Conservation (phyloP, 2,888 invertebrate genomes). For the Acanthosepion pharaonis region DNA sequence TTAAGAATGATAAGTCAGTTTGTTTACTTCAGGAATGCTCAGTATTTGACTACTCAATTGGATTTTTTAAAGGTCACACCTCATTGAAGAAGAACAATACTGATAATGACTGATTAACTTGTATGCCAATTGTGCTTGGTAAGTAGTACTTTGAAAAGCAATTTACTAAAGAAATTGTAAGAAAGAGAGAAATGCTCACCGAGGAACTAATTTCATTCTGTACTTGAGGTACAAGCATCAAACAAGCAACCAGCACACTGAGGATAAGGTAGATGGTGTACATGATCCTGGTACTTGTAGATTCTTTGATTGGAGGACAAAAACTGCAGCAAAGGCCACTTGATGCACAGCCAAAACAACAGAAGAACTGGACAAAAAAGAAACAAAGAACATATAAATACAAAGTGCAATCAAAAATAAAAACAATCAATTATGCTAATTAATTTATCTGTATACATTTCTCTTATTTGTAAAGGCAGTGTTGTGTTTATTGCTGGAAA, state of each 20-base stretch:
- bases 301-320: slow-evolving; percentile 73
- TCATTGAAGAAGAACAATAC: no score
- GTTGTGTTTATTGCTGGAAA: no score
- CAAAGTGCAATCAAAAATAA: not conserved
- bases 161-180: not conserved
- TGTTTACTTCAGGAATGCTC: no score
- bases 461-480: no score
- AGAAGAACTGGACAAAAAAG: slow-evolving; percentile 69
- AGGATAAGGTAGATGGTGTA: slow-evolving; percentile 74
- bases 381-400: not conserved
- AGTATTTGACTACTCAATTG: no score
- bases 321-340: slow-evolving; percentile 74
- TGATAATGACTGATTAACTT: no score
- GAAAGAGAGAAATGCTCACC: slow-evolving; percentile 51
- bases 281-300: slow-evolving; percentile 75
- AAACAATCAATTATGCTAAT: not conserved
- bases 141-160: not conserved
- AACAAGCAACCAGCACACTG: slow-evolving; percentile 71
- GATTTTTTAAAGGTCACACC: no score
- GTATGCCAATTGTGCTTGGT: no score
- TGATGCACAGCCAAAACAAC: slow-evolving; percentile 74
- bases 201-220: slow-evolving; percentile 58
- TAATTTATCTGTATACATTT: not conserved
- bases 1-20: no score
- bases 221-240: slow-evolving; percentile 74